Evolutionary conservation across 1,140 invertebrate species (phyloP).

Genomic region (Drosophila pruinosa): DNA sequence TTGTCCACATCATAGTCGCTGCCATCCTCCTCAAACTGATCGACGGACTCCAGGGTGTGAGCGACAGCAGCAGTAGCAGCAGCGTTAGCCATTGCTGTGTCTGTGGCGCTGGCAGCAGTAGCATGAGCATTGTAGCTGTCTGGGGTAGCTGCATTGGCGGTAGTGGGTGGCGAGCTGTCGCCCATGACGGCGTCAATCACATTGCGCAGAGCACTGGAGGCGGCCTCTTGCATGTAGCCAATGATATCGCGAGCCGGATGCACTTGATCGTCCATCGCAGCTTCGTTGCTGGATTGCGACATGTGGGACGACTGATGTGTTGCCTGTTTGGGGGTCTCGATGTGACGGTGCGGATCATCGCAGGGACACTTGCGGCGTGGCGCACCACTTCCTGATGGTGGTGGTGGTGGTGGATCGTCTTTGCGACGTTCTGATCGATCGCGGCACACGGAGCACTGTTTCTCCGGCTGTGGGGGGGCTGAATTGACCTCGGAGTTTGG

Average conservation of each 20-base stretch:
- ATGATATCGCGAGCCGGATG: slow-evolving; percentile 41
- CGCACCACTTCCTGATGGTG: slow-evolving; percentile 9
- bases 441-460: slow-evolving; percentile 44
- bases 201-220: slow-evolving; percentile 44
- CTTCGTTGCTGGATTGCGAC: neutral
- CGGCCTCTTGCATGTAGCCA: slow-evolving; percentile 40
- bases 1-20: slow-evolving; percentile 7
- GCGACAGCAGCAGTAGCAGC: neutral
- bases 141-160: neutral
- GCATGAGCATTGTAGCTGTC: neutral
- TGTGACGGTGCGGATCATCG: slow-evolving; percentile 31
- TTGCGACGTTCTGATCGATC: slow-evolving; percentile 43
- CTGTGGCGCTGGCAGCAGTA: neutral
- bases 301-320: neutral
- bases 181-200: slow-evolving; percentile 43
- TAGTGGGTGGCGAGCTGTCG: neutral
- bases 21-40: slow-evolving; percentile 13
- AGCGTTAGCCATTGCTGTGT: neutral
- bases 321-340: slow-evolving; percentile 9
- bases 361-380: slow-evolving; percentile 58
- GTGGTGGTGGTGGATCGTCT: slow-evolving; percentile 24
- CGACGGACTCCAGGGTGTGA: neutral
- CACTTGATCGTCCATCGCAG: slow-evolving; percentile 18
- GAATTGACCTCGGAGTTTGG: neutral
- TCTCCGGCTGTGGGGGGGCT: neutral